phyloP scores from a whole-genome alignment of 2,797 vertebrate genomes.

The Sebastes steindachneri region DNA sequence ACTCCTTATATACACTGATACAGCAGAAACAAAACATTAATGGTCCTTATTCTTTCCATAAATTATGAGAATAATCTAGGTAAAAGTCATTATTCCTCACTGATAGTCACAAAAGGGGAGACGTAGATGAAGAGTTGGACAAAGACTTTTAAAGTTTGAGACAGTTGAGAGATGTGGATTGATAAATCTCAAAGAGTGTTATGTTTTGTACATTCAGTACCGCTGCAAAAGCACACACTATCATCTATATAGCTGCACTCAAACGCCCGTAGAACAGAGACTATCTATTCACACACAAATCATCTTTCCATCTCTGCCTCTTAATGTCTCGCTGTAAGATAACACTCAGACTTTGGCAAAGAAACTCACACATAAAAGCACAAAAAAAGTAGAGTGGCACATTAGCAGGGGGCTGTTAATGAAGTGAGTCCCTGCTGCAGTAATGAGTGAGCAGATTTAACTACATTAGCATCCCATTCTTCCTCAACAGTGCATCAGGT shows the following conservation, averaged over 20 bases:
- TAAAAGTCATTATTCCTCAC: conserved; percentile 10
- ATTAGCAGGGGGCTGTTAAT: conserved; percentile 73
- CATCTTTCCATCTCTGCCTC: background rate
- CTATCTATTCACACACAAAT: background rate
- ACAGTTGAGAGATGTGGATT: background rate
- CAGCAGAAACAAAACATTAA: conserved; percentile 10
- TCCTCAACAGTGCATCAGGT: conserved; percentile 65
- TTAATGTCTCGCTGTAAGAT: background rate
- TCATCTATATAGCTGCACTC: background rate
- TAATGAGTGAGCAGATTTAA: conserved; percentile 78
- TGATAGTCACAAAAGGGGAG: conserved; percentile 7
- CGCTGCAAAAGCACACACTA: background rate
- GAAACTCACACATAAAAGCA: conserved; percentile 22
- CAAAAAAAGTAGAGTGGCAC: conserved; percentile 50
- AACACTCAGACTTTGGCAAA: background rate
- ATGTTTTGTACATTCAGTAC: background rate
- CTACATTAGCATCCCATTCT: conserved; percentile 73
- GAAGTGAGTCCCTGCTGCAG: conserved; percentile 72
- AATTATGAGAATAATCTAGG: conserved; percentile 6
- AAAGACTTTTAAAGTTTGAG: background rate
- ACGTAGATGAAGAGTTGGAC: background rate
- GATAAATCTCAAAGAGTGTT: background rate
- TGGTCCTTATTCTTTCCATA: background rate
- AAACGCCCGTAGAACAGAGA: background rate
- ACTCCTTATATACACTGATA: background rate